Evolutionary conservation across 2,113 vertebrate species (phyloP).

Genomic region (Pampusana beccarii): DNA sequence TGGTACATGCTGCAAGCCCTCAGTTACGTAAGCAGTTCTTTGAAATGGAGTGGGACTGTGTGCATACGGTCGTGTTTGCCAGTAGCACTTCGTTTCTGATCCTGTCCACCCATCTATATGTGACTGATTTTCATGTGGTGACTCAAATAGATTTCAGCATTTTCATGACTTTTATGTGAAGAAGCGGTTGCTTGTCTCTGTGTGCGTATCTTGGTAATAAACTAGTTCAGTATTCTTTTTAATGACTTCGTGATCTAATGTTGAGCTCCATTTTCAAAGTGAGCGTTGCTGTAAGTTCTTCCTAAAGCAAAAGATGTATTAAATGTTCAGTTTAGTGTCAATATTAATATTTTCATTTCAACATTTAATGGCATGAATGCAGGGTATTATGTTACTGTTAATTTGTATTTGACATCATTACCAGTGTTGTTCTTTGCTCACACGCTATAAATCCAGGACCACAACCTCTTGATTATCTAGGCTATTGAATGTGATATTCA

Average conservation of each 20-base stretch:
- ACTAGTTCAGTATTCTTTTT: not conserved
- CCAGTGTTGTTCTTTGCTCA: not conserved
- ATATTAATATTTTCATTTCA: not conserved
- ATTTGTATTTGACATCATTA: not conserved
- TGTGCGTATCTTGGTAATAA: not conserved
- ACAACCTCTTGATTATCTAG: not conserved
- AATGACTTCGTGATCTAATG: not conserved
- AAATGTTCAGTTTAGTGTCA: not conserved
- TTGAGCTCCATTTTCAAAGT: not conserved
- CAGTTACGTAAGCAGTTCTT: not conserved
- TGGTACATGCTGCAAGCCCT: not conserved
- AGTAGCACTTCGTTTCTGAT: not conserved
- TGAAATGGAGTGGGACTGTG: not conserved
- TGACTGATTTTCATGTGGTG: not conserved
- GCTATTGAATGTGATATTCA: not conserved
- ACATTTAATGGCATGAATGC: not conserved
- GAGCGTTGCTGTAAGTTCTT: not conserved
- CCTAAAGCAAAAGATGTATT: not conserved
- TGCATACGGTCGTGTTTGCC: fast-evolving
- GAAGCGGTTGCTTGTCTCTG: not conserved
- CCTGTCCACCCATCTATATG: not conserved
- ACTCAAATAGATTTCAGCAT: not conserved
- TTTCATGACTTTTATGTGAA: not conserved
- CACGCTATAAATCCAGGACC: not conserved
- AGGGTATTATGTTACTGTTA: not conserved